Evolutionary conservation across 2,113 vertebrate genomes (phyloP).

Genomic region (Eudorcas thomsonii): DNA sequence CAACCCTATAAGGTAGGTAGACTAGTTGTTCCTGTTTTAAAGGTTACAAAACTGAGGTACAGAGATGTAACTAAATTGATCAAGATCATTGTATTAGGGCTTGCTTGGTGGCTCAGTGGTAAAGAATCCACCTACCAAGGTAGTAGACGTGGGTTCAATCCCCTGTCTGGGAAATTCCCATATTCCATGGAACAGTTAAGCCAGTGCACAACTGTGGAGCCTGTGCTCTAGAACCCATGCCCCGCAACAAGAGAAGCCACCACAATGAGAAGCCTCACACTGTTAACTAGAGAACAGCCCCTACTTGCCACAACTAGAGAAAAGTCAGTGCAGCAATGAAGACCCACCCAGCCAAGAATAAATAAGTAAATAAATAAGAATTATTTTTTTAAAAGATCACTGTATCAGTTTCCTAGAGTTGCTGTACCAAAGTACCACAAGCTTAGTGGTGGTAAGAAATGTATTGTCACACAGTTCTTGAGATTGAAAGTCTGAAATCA

Average conservation of each 20-base stretch:
- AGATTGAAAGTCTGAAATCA: background rate
- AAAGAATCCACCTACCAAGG: background rate
- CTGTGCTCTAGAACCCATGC: background rate
- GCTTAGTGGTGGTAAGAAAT: background rate
- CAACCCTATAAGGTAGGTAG: background rate
- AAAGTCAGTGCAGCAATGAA: background rate
- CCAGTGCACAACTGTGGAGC: background rate
- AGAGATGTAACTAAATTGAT: background rate
- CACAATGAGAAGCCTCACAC: background rate
- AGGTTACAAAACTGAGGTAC: background rate
- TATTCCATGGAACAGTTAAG: background rate
- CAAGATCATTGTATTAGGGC: background rate
- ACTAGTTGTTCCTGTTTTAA: slow-evolving; percentile 25
- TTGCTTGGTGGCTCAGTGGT: background rate
- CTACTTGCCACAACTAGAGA: background rate
- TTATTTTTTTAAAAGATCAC: background rate
- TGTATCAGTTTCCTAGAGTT: background rate
- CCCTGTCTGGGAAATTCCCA: background rate
- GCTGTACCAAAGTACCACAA: background rate
- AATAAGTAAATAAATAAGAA: background rate
- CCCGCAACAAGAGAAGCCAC: background rate
- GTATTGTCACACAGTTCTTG: background rate
- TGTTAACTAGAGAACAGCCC: background rate
- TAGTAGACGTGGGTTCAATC: background rate
- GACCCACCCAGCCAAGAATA: background rate